A percentile compares a stretch with the other conserved stretches of the same genome.
Conservation (phyloP, 1,140 invertebrate species). For the Drosophila trapezifrons region DNA sequence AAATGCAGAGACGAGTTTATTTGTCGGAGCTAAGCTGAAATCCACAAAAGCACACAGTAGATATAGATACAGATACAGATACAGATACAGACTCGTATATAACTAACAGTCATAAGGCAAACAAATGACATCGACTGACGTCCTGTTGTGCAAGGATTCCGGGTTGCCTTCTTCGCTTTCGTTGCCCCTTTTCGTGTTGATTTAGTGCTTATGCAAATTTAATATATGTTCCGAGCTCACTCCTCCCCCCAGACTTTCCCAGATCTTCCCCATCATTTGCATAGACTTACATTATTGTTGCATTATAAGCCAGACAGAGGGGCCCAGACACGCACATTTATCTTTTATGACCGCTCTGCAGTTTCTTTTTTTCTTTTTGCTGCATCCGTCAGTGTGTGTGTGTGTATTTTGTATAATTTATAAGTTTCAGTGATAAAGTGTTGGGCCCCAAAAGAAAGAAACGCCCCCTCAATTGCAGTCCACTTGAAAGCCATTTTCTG, state of each 20-base stretch:
- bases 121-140: constrained; percentile 57
- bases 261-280: constrained; percentile 55
- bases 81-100: constrained; percentile 7
- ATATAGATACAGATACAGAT: constrained; percentile 13
- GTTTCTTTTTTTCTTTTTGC: constrained; percentile 32
- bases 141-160: constrained; percentile 25
- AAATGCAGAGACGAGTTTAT: constrained; percentile 26
- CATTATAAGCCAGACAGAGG: constrained; percentile 70
- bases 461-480: constrained; percentile 41
- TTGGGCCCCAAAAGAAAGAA: constrained; percentile 15
- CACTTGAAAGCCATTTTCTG: constrained; percentile 61
- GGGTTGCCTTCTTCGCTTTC: constrained; percentile 24
- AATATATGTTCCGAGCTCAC: constrained; percentile 63
- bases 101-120: constrained; percentile 48
- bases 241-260: not conserved
- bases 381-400: constrained; percentile 46
- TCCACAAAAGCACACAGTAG: constrained; percentile 28
- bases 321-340: constrained; percentile 43
- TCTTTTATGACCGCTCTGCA: constrained; percentile 49
- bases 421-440: constrained; percentile 70
- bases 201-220: constrained; percentile 82
- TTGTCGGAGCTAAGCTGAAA: constrained; percentile 23
- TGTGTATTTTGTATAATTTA: constrained; percentile 69
- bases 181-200: constrained; percentile 69
- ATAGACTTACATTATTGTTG: constrained; percentile 77